phyloP scores from a whole-genome alignment of 2,797 vertebrate genomes.

The Phataginus tetradactyla region DNA sequence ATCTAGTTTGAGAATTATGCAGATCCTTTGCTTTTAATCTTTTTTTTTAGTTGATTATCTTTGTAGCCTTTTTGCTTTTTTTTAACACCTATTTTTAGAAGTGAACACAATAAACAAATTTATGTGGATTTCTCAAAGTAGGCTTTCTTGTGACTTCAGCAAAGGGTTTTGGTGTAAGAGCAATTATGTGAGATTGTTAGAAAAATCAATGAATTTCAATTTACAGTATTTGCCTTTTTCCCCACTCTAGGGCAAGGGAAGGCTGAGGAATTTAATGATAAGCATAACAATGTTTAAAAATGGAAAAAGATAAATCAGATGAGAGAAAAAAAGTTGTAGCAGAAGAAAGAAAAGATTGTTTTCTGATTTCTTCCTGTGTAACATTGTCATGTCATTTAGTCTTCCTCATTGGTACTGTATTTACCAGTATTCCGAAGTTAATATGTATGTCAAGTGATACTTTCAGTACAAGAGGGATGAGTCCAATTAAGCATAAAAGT shows the following conservation, averaged over 20 bases:
- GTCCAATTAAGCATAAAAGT: background rate
- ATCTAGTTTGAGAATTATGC: background rate
- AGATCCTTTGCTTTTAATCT: background rate
- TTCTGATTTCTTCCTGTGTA: background rate
- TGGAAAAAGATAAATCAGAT: background rate
- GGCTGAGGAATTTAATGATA: background rate
- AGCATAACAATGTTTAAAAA: background rate
- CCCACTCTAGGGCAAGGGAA: background rate
- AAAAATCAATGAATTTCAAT: background rate
- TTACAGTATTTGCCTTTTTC: background rate
- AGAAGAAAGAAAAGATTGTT: background rate
- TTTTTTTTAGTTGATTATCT: background rate
- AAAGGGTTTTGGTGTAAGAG: background rate
- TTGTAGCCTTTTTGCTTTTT: background rate
- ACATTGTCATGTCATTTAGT: background rate
- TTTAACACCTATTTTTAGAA: background rate
- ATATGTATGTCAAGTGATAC: background rate
- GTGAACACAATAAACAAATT: background rate
- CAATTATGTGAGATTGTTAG: background rate
- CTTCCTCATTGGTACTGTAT: background rate
- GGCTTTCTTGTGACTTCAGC: background rate
- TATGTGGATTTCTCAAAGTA: background rate
- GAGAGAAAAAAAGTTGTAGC: background rate
- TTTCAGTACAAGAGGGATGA: background rate
- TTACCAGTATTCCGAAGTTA: background rate